Evolutionary conservation across 2,888 invertebrate genomes (phyloP), one percentile per base, ranked within the genome.

Genomic region (Perdita meconis): DNA sequence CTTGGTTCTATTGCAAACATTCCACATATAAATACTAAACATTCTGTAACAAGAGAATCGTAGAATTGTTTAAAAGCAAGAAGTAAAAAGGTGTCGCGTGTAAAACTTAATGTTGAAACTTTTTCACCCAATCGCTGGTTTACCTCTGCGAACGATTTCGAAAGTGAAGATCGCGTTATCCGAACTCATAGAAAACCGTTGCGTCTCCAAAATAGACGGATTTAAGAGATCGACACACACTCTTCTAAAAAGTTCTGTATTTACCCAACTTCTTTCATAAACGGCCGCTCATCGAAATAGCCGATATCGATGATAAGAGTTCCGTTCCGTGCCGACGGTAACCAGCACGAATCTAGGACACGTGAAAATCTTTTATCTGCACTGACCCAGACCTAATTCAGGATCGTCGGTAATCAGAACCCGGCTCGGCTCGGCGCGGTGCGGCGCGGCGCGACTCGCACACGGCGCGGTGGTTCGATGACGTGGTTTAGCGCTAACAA

Each of bases 311-410:
- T 26, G 59, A 64, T 68, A 59, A 38, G 60, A 44, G 10, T 34
- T 1, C n/a, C 42, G 50, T 16, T 24, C 26, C 4, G 16, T 4
- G n/a, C n/a, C n/a, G 6, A 4, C 57, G 13, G 34, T 47, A 13
- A 10, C 22, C 36, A 16, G 22, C 19, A 10, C 10, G 38, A 69
- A 79, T 79, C 55, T 79, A 40, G 78, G 78, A 61, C 78, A 38
- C 67, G 50, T 30, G 63, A 66, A 60, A 79, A 79, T 79, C 78
- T 79, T 78, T 79, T 79, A 79, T 79, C 78, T 51, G 78, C 78
- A 65, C 78, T 65, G 78, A 72, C 78, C 78, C 78, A 72, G 78
- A 78, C 78, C 78, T 60, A 64, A 79, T 79, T 79, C 72, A 47
- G 67, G 40, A 78, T 60, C 44, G 19, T 42, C 55, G 64, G 63